Evolutionary conservation across 1,140 invertebrate genomes (phyloP).

Genomic region (Platyura marginata): DNA sequence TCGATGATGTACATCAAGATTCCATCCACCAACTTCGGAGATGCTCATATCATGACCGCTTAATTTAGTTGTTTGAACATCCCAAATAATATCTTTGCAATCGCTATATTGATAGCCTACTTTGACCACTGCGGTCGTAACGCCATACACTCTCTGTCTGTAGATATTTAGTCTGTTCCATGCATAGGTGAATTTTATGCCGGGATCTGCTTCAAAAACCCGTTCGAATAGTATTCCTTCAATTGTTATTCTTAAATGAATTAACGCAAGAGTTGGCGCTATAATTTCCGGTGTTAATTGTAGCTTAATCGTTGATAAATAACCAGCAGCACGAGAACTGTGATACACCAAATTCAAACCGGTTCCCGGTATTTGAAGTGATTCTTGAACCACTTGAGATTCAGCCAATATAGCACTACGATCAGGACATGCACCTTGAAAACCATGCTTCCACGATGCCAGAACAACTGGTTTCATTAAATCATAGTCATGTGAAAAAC

Average conservation of each 20-base stretch:
- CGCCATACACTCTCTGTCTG: conserved; percentile 80
- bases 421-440: conserved; percentile 86
- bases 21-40: conserved; percentile 91
- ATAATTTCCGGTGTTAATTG: conserved; percentile 77
- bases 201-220: conserved; percentile 84
- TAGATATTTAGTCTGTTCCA: conserved; percentile 97
- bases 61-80: conserved; percentile 83
- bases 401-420: conserved; percentile 83
- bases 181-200: conserved; percentile 89
- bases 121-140: conserved; percentile 79
- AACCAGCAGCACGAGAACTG: conserved; percentile 78
- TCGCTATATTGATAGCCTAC: conserved; percentile 91
- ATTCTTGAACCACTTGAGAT: conserved; percentile 90
- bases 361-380: conserved; percentile 79
- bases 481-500: conserved; percentile 82
- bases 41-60: conserved; percentile 93
- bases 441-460: conserved; percentile 91
- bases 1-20: conserved; percentile 89
- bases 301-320: conserved; percentile 85
- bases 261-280: conserved; percentile 59
- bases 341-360: conserved; percentile 88
- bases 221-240: conserved; percentile 88
- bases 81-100: conserved; percentile 89
- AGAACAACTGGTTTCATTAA: conserved; percentile 84
- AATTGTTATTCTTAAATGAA: conserved; percentile 80